Evolutionary conservation across 2,113 vertebrate species (phyloP).

Genomic region (Myxocyprinus asiaticus): DNA sequence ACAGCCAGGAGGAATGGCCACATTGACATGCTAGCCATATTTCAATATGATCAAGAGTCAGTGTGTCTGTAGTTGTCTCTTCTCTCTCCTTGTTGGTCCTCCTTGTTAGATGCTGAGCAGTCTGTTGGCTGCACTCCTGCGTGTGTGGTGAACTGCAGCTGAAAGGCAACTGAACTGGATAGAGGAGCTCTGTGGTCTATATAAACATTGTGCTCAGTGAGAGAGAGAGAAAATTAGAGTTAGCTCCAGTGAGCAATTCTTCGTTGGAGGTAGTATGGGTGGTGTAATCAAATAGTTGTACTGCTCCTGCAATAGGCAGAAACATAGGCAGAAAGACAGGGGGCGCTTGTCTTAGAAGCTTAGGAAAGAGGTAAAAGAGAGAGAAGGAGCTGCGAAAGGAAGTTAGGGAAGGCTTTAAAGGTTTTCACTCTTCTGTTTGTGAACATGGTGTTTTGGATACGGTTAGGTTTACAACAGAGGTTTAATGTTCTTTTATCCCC

Average conservation of each 20-base stretch:
- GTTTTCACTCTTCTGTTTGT: background rate
- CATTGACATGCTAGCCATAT: conserved; percentile 64
- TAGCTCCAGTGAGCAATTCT: conserved; percentile 76
- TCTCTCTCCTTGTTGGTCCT: background rate
- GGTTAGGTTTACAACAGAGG: background rate
- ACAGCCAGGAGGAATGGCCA: conserved; percentile 66
- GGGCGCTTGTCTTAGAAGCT: too few relatives aligned
- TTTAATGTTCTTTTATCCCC: background rate
- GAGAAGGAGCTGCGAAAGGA: background rate
- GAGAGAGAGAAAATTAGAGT: conserved; percentile 51
- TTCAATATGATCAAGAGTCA: conserved; percentile 3
- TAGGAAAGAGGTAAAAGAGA: background rate
- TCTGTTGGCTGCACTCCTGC: conserved; percentile 64
- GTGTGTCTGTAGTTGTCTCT: too few relatives aligned
- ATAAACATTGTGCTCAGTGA: conserved; percentile 56
- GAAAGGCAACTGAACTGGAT: conserved; percentile 51
- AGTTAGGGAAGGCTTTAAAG: background rate
- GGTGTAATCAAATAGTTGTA: conserved; percentile 69
- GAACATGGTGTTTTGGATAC: background rate
- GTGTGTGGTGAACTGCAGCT: conserved; percentile 52
- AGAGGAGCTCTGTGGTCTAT: conserved; percentile 49
- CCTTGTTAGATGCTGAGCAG: conserved; percentile 70
- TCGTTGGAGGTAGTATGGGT: conserved; percentile 75
- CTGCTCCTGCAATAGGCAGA: background rate
- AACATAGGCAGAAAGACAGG: too few relatives aligned